These are phyloP conservation scores for Pelagia noctiluca DNA, from an alignment of 30 jellyfish, hydroid and myxozoan species.

Conservation along the genomic window DNA sequence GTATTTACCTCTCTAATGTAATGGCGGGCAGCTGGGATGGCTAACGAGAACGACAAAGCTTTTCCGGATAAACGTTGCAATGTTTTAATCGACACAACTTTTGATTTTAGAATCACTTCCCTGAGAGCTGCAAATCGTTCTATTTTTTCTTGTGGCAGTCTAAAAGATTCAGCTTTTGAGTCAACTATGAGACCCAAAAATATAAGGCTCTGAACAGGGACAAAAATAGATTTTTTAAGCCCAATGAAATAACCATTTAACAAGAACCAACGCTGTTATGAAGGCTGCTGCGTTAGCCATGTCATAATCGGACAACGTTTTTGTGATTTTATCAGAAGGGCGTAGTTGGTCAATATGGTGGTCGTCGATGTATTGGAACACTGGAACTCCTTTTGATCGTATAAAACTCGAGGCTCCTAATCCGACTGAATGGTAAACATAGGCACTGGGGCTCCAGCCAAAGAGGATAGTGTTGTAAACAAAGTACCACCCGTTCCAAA, in stretches of 20 bases:
- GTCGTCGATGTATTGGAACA: constrained; percentile 7
- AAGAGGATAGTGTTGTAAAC: neutral
- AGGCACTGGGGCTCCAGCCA: constrained; percentile 9
- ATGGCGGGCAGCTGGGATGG: neutral
- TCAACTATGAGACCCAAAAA: neutral
- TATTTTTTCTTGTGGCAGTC: neutral
- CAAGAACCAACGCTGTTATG: too few relatives aligned
- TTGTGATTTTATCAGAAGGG: neutral
- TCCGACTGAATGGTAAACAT: neutral
- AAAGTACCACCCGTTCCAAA: neutral
- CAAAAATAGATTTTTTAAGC: too few relatives aligned
- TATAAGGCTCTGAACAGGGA: neutral
- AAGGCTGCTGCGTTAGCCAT: neutral
- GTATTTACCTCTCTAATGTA: neutral
- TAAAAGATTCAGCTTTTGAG: neutral
- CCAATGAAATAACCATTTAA: too few relatives aligned
- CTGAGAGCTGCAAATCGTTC: neutral
- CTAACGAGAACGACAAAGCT: neutral
- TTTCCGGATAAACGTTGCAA: neutral
- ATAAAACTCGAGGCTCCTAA: constrained; percentile 6
- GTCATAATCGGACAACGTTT: neutral
- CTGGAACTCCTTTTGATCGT: neutral
- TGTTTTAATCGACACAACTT: neutral
- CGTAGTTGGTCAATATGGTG: neutral
- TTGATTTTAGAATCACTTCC: neutral